Evolutionary conservation across 2,888 invertebrate genomes (phyloP).

Genomic region (Bombylius major): DNA sequence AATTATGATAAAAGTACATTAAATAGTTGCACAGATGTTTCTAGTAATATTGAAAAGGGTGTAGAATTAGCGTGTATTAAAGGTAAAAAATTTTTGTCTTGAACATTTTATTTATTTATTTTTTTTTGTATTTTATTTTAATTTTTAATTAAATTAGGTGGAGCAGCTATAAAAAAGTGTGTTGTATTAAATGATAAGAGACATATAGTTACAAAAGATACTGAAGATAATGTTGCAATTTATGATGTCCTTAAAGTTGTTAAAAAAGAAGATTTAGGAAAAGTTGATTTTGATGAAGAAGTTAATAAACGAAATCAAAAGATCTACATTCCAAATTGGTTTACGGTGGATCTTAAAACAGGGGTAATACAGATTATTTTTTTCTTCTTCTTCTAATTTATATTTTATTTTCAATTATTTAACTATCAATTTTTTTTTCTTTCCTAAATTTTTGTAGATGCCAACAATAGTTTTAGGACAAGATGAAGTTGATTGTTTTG

Average conservation of each 20-base stretch:
- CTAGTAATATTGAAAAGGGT: conserved; percentile 15
- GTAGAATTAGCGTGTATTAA: conserved; percentile 37
- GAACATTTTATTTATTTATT: not conserved
- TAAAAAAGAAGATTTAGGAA: conserved; percentile 84
- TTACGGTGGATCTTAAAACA: conserved; percentile 95
- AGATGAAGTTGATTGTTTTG: conserved; percentile 95
- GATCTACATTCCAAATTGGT: conserved; percentile 98
- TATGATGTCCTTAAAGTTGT: conserved; percentile 86
- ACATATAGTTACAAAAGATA: conserved; percentile 91
- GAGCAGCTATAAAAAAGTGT: conserved; percentile 87
- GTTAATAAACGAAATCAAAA: conserved; percentile 81
- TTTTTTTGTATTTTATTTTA: no score
- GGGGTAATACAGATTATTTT: conserved; percentile 53
- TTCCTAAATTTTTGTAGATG: conserved; percentile 47
- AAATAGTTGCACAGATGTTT: conserved; percentile 18
- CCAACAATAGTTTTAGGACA: conserved; percentile 91
- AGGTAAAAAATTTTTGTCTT: conserved; percentile 29
- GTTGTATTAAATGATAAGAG: conserved; percentile 90
- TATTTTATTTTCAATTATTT: not conserved
- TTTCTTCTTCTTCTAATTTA: not conserved
- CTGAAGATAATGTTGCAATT: conserved; percentile 75
- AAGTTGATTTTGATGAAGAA: conserved; percentile 85
- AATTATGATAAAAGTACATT: conserved; percentile 30
- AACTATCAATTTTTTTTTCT: not conserved
- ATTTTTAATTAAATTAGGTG: conserved; percentile 46